A percentile compares a stretch with the other conserved stretches of the same genome.
phyloP scores from a whole-genome alignment of 2,888 invertebrate genomes.

The Ennomos erosarius region DNA sequence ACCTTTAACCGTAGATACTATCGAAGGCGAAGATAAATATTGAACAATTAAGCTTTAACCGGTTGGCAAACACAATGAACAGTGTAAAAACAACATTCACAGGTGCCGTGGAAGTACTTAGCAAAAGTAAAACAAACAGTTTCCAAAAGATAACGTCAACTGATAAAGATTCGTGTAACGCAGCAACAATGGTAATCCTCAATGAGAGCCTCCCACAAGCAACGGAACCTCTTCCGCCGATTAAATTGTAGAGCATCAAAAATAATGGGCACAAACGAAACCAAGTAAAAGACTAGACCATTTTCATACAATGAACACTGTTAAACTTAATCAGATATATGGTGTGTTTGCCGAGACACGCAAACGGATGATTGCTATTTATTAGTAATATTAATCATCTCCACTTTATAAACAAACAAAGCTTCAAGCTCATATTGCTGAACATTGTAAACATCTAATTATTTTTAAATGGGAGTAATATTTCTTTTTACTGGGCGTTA shows the following conservation, averaged over 20 bases:
- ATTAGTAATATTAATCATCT: constrained; percentile 60
- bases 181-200: constrained; percentile 63
- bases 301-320: constrained; percentile 59
- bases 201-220: constrained; percentile 65
- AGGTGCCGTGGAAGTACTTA: constrained; percentile 35
- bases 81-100: constrained; percentile 20
- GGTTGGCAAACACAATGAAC: constrained; percentile 20
- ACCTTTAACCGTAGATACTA: constrained; percentile 34
- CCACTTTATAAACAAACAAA: constrained; percentile 37
- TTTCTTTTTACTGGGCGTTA: constrained; percentile 55
- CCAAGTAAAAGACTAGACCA: constrained; percentile 56
- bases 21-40: constrained; percentile 11
- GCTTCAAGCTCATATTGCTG: constrained; percentile 2
- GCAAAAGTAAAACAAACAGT: constrained; percentile 37
- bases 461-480: constrained; percentile 53
- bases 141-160: constrained; percentile 48
- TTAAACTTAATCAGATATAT: constrained; percentile 57
- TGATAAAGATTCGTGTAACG: constrained; percentile 58
- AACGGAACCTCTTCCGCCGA: constrained; percentile 75
- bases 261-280: constrained; percentile 66
- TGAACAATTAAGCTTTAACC: constrained; percentile 37
- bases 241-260: constrained; percentile 68
- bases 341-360: constrained; percentile 53
- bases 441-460: constrained; percentile 42
- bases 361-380: constrained; percentile 53